Evolutionary conservation across 2,888 invertebrate species (phyloP).

Genomic region (Steromphala cineraria): DNA sequence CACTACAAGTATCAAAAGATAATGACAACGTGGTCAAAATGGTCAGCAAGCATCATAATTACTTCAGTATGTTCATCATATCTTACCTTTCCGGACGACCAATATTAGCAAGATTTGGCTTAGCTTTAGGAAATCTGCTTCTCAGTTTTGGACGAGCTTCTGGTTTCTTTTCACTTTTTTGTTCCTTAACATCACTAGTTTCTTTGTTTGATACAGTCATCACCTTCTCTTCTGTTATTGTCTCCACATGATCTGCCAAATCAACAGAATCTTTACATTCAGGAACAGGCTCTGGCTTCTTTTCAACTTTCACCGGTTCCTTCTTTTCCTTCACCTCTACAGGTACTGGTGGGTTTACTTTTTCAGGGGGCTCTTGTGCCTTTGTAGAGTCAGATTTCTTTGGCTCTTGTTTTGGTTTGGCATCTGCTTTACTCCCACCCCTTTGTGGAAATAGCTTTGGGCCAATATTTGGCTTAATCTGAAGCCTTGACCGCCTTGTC

Average conservation of each 20-base stretch:
- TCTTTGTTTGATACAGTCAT: not conserved
- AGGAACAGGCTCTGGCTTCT: not conserved
- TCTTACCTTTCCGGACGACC: conserved; percentile 32
- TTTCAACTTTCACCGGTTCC: not conserved
- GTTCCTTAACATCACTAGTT: not conserved
- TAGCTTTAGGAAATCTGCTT: conserved; percentile 52
- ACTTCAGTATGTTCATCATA: not conserved
- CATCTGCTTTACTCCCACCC: conserved; percentile 19
- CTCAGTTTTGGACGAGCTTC: conserved; percentile 16
- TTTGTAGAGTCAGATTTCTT: not conserved
- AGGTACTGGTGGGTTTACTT: not conserved
- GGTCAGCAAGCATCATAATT: not conserved
- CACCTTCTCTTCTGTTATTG: not conserved
- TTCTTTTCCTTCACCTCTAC: not conserved
- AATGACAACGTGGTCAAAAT: no score
- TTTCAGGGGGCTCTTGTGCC: not conserved
- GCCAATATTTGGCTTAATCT: conserved; percentile 57
- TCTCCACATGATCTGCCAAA: not conserved
- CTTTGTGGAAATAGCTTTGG: conserved; percentile 18
- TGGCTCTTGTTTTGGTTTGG: not conserved
- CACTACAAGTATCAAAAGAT: no score
- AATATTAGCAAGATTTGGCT: conserved; percentile 52
- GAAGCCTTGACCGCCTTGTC: conserved; percentile 52
- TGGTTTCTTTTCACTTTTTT: not conserved
- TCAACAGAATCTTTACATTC: not conserved